These are phyloP conservation scores for Hyphantria cunea DNA, from an alignment of 1,140 invertebrate genomes.

Conservation along the genomic window DNA sequence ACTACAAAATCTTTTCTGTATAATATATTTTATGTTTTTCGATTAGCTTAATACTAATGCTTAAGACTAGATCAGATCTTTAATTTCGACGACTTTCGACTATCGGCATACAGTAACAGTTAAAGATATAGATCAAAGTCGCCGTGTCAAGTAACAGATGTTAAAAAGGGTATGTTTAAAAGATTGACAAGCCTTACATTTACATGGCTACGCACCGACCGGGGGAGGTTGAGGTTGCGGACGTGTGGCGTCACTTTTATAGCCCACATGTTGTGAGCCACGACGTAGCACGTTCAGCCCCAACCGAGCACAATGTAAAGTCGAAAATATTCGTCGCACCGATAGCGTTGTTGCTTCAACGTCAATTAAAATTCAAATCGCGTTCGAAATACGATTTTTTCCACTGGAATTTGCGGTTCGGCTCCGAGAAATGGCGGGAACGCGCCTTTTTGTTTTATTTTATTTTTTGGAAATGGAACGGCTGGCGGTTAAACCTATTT, in stretches of 20 bases:
- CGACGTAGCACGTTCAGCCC: slow-evolving; percentile 26
- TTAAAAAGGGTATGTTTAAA: slow-evolving; percentile 3
- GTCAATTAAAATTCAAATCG: slow-evolving; percentile 82
- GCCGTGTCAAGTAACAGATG: background rate
- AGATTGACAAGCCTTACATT: slow-evolving; percentile 10
- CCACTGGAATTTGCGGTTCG: slow-evolving; percentile 77
- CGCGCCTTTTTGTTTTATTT: slow-evolving; percentile 77
- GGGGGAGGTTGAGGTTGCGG: slow-evolving; percentile 28
- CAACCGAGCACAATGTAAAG: slow-evolving; percentile 50
- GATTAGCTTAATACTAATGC: too few relatives aligned
- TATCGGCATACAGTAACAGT: too few relatives aligned
- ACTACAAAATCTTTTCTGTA: too few relatives aligned
- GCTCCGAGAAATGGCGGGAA: slow-evolving; percentile 75
- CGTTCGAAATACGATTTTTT: slow-evolving; percentile 80
- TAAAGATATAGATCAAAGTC: background rate
- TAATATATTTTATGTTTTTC: too few relatives aligned
- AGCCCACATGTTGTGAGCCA: slow-evolving; percentile 45
- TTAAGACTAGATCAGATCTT: too few relatives aligned
- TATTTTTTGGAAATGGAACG: slow-evolving; percentile 74
- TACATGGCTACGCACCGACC: background rate
- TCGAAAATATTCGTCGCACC: slow-evolving; percentile 53
- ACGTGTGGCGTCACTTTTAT: slow-evolving; percentile 54
- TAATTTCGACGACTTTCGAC: too few relatives aligned
- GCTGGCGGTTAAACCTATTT: slow-evolving; percentile 79
- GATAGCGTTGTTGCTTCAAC: slow-evolving; percentile 57